Percentiles rank a stretch among this genome's conserved stretches.
Evolutionary conservation across 2,888 invertebrate species (phyloP).

Genomic region (Trimorus sp.): DNA sequence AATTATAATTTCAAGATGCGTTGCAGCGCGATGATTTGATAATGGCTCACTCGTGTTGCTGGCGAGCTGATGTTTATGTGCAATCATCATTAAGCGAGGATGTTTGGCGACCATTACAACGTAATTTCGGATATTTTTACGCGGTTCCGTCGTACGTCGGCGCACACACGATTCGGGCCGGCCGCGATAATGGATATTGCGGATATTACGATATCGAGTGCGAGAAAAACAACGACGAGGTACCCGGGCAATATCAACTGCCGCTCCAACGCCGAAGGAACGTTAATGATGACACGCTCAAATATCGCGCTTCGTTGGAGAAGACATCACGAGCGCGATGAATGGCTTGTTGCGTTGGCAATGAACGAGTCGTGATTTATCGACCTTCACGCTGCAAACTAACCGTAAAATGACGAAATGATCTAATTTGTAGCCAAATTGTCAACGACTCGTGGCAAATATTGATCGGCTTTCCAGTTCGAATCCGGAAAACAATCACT

Average conservation of each 20-base stretch:
- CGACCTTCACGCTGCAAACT: slow-evolving; percentile 31
- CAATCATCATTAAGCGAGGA: neutral
- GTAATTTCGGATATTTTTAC: slow-evolving; percentile 50
- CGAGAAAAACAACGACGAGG: slow-evolving; percentile 33
- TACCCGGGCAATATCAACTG: slow-evolving; percentile 14
- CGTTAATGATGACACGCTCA: slow-evolving; percentile 47
- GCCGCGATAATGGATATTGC: slow-evolving; percentile 21
- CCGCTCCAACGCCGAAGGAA: slow-evolving; percentile 11
- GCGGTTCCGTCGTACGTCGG: slow-evolving; percentile 45
- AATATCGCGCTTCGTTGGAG: slow-evolving; percentile 49
- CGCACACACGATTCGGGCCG: slow-evolving; percentile 18
- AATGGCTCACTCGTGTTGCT: too few relatives aligned
- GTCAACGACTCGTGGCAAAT: slow-evolving; percentile 10
- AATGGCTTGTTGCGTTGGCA: slow-evolving; percentile 38
- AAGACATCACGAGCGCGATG: slow-evolving; percentile 43
- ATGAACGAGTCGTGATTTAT: slow-evolving; percentile 47
- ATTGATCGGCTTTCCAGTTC: too few relatives aligned
- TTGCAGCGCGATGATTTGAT: neutral
- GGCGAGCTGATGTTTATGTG: too few relatives aligned
- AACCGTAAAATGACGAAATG: slow-evolving; percentile 41
- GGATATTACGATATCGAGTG: slow-evolving; percentile 28
- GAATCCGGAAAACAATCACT: too few relatives aligned
- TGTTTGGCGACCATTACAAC: slow-evolving; percentile 1
- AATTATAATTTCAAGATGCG: neutral
- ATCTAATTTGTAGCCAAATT: slow-evolving; percentile 43